Conservation (phyloP, 2,113 vertebrate genomes). For the Elaphurus davidianus region DNA sequence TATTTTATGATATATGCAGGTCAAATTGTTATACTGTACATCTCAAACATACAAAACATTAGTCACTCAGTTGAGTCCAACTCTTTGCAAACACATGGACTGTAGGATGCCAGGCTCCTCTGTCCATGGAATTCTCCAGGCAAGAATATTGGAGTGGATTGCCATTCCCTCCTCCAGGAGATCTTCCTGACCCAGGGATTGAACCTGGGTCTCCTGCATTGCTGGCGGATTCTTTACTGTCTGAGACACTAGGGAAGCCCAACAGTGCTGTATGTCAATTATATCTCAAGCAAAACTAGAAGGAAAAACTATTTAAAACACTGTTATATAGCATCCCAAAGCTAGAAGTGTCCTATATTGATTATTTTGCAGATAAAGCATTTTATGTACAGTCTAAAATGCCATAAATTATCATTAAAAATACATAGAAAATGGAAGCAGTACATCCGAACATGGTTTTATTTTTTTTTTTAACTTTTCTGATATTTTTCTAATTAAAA, state of each 20-base stretch:
- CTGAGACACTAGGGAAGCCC: not conserved
- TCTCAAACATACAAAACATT: not conserved
- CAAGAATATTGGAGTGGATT: not conserved
- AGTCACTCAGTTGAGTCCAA: not conserved
- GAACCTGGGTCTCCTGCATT: not conserved
- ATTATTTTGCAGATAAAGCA: too few species aligned
- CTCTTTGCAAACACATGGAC: not conserved
- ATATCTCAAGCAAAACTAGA: too few species aligned
- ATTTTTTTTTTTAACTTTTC: not conserved
- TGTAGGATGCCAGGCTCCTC: not conserved
- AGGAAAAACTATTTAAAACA: too few species aligned
- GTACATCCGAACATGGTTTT: fast-evolving
- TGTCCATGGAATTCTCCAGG: not conserved
- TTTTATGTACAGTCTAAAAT: too few species aligned
- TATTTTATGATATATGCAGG: not conserved
- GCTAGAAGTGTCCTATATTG: too few species aligned
- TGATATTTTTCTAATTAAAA: not conserved
- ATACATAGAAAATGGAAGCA: too few species aligned
- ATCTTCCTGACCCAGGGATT: not conserved
- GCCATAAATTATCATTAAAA: too few species aligned
- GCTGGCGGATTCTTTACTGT: not conserved
- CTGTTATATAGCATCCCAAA: too few species aligned
- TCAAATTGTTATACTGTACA: not conserved
- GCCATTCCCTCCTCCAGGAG: not conserved
- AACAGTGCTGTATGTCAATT: too few species aligned